Evolutionary conservation across 2,888 invertebrate species (phyloP), one percentile per base, ranked within the genome.

Genomic region (Xiphydria camelus): DNA sequence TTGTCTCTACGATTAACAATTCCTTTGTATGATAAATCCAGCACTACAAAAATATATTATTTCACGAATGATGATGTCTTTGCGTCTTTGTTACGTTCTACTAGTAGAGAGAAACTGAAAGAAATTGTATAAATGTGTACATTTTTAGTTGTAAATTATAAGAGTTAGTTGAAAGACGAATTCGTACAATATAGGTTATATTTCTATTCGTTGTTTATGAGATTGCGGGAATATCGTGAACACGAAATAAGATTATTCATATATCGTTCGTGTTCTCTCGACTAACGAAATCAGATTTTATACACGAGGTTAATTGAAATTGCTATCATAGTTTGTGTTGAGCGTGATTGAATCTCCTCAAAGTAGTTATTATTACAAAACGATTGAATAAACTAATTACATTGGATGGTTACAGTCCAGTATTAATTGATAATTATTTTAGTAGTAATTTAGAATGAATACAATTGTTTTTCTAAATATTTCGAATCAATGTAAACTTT

Each of bases 181-280:
- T 42, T 43, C 32, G 32, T 39, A 32, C 39, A 36, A 42, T 46
- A 43, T 20, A 36, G 29, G 25, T 42, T 36, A 32, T 46, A 43
- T 36, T 42, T 46, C 42, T 46, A 46, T 35, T 43, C 35, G 18
- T 46, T 19, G 37, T 42, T 43, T 35, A 44, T 20, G 17, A n/a
- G 21, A 23, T 25, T 18, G 14, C 6, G 14, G 3, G 0, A 29
- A 29, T 26, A 1, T 6, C 12, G 2, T 3, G 4, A 4, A 29
- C 6, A 29, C n/a, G n/a, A n/a, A n/a, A n/a, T n/a, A n/a, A n/a
- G 51, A 53, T 46, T 55, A 59, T 58, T 45, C 45, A 45, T 39
- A 26, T 31, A 41, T n/a, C 25, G 18, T 36, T 43, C 45, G 41
- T 43, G 33, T 40, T 43, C 20, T 49, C 22, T 29, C 34, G 19